Percentiles rank a stretch among this genome's conserved stretches.
Evolutionary conservation across 2,888 invertebrate genomes (phyloP).

Genomic region (Lymantria monacha): DNA sequence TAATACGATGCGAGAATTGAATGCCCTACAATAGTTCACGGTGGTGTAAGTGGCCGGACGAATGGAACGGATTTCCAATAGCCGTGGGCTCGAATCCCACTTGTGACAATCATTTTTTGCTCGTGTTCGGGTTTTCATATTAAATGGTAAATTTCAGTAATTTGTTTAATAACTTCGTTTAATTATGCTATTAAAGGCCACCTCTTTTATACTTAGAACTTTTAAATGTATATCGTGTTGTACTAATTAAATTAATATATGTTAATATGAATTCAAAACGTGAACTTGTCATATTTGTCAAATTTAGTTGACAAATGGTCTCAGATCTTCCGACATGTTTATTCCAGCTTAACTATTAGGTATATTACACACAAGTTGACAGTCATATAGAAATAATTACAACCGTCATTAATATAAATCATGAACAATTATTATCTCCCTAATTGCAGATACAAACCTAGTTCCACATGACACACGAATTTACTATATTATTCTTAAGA

Average conservation of each 20-base stretch:
- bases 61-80: too few species aligned
- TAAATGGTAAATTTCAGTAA: too few species aligned
- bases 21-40: too few species aligned
- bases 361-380: slow-evolving; percentile 16
- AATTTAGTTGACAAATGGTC: slow-evolving; percentile 41
- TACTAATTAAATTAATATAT: slow-evolving; percentile 11
- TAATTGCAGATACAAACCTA: slow-evolving; percentile 11
- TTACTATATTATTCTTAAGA: neutral
- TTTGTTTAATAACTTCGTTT: too few species aligned
- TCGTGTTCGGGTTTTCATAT: too few species aligned
- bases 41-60: too few species aligned
- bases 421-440: slow-evolving; percentile 12
- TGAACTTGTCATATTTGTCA: slow-evolving; percentile 16
- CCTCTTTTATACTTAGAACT: too few species aligned
- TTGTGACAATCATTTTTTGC: too few species aligned
- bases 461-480: slow-evolving; percentile 4
- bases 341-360: slow-evolving; percentile 30
- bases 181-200: too few species aligned
- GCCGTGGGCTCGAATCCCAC: too few species aligned
- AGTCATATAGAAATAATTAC: slow-evolving; percentile 14
- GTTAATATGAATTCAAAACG: slow-evolving; percentile 3
- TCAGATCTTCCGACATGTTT: slow-evolving; percentile 43
- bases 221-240: slow-evolving; percentile 2
- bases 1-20: too few species aligned
- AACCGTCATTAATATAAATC: slow-evolving; percentile 11